Percentiles rank a stretch among this genome's conserved stretches.
phyloP scores from a whole-genome alignment of 1,140 invertebrate genomes.

The Drosophila micromelanica region DNA sequence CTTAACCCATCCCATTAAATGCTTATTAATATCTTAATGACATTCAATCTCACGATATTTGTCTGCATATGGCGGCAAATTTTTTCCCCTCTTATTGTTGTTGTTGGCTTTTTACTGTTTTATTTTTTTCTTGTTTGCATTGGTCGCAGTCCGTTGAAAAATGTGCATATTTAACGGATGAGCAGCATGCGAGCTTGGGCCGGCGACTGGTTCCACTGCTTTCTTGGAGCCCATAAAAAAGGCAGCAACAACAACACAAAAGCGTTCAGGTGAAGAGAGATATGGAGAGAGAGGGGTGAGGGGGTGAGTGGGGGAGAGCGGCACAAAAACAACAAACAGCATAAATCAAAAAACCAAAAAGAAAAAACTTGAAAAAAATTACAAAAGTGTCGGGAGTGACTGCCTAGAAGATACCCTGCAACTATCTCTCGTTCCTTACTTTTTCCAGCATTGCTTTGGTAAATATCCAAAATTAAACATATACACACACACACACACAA shows the following conservation, averaged over 20 bases:
- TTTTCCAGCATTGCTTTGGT: too few species aligned
- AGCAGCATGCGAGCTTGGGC: constrained; percentile 42
- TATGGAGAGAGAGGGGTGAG: not conserved
- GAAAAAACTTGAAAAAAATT: constrained; percentile 16
- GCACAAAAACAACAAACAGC: constrained; percentile 49
- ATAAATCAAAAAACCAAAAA: constrained; percentile 49
- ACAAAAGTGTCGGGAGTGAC: too few species aligned
- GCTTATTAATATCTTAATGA: constrained; percentile 71
- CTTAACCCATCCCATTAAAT: constrained; percentile 39
- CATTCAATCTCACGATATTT: constrained; percentile 65
- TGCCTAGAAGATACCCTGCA: too few species aligned
- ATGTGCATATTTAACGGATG: constrained; percentile 77
- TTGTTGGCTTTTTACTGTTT: too few species aligned
- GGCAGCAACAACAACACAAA: constrained; percentile 22
- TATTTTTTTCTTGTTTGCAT: constrained; percentile 37
- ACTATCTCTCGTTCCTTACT: too few species aligned
- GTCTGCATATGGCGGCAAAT: constrained; percentile 43
- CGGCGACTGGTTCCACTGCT: constrained; percentile 72
- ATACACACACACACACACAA: too few species aligned
- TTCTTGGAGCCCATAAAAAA: constrained; percentile 67
- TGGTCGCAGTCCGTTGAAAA: constrained; percentile 68
- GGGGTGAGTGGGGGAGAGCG: not conserved
- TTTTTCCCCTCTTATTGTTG: not conserved
- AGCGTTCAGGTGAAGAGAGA: not conserved
- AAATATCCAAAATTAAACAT: too few species aligned